Base-by-base conservation (phyloP, 2,888 invertebrate species). In the Cantharis rustica region DNA sequence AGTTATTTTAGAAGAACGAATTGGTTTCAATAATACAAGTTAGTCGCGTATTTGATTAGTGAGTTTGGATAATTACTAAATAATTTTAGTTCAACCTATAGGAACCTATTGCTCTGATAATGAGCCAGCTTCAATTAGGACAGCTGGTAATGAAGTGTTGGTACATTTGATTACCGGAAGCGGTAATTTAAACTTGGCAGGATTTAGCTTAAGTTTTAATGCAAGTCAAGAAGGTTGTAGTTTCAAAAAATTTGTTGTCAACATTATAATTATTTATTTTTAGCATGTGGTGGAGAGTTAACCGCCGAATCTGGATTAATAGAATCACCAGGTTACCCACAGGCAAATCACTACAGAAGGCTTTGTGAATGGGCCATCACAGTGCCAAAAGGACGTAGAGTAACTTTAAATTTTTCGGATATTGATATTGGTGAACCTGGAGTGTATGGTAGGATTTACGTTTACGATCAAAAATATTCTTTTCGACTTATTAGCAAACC, bases 261-360 rank as follows among this genome's bases (percentile, higher is more conserved):
- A 61, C 69, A 26, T 10, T 83, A 85, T 66, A 73, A 71, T 61
- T 66, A 26, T 26, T 78, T 10, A 26, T 10, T 26, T 26, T 71
- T 75, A 92, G 92, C 83, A 9, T 98, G 98, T 86, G 95, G 95
- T 10, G 93, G 93, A 23, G 84, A 82, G 0, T 83, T 95, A 1
- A 90, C 88, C 7, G 90, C 91, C 0, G 87, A 92, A 16, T 89
- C 90, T 64, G 98, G 97, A 0, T 90, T 89, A 75, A 90, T 96
- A 64, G 90, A 90, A 68, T 92, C 94, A 13, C 93, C 94, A 0
- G 93, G 93, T 11, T 97, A 95, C 88, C 96, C 95, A 0, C 81
- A 84, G 7, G 79, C 81, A 76, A 89, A 90, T 70, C 86, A 87
- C 0, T 81, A 81, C 3, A 86, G 87, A 47, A 88, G 87, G 72